Evolutionary conservation across 1,140 invertebrate species (phyloP).

Genomic region (Drosophila punjabiensis): DNA sequence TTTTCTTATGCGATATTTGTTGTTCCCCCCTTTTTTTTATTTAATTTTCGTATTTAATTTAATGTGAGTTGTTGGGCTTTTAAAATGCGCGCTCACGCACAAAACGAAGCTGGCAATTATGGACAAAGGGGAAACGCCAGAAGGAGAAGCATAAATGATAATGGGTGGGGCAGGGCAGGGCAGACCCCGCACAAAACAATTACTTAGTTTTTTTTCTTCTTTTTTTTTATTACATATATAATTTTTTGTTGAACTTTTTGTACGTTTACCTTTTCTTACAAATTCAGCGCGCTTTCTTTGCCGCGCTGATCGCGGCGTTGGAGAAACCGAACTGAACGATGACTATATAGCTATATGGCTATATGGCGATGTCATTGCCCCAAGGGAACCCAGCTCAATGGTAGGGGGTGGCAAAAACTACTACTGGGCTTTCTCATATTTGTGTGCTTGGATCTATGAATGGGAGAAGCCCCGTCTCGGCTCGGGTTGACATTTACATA

Average conservation of each 20-base stretch:
- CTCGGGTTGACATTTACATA: slow-evolving; percentile 53
- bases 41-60: slow-evolving; percentile 48
- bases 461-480: slow-evolving; percentile 34
- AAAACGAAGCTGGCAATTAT: slow-evolving; percentile 57
- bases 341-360: slow-evolving; percentile 5
- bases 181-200: slow-evolving; percentile 56
- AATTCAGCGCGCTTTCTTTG: slow-evolving; percentile 77
- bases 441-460: slow-evolving; percentile 22
- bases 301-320: slow-evolving; percentile 21
- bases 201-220: slow-evolving; percentile 56
- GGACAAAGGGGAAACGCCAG: slow-evolving; percentile 44
- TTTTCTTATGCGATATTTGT: slow-evolving; percentile 16
- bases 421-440: slow-evolving; percentile 66
- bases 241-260: slow-evolving; percentile 38
- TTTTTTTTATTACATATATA: slow-evolving; percentile 31
- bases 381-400: slow-evolving; percentile 30
- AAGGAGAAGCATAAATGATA: slow-evolving; percentile 57
- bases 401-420: slow-evolving; percentile 29
- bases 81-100: slow-evolving; percentile 62
- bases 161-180: slow-evolving; percentile 53
- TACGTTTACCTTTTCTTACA: slow-evolving; percentile 57
- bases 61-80: slow-evolving; percentile 48
- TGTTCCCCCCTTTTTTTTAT: slow-evolving; percentile 15
- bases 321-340: slow-evolving; percentile 52
- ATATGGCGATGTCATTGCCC: slow-evolving; percentile 63